These are phyloP conservation scores for Macrophya annulata DNA, from an alignment of 2,888 invertebrate genomes.

Conservation along the genomic window DNA sequence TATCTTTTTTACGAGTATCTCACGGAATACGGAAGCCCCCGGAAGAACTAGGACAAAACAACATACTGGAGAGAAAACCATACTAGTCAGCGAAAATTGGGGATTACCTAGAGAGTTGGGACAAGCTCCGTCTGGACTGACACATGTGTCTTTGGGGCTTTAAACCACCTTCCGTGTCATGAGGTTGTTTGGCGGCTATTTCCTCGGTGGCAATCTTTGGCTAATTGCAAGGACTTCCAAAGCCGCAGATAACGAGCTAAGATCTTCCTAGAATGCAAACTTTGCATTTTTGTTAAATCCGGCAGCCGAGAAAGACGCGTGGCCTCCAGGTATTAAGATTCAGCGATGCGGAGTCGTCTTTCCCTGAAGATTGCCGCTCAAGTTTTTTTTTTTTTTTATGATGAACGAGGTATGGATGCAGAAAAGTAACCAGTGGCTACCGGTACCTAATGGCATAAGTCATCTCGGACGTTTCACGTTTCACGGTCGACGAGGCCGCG, in stretches of 20 bases:
- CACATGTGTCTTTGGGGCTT: constrained; percentile 45
- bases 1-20: constrained; percentile 29
- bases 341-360: constrained; percentile 25
- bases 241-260: constrained; percentile 39
- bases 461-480: constrained; percentile 52
- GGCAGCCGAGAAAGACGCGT: constrained; percentile 1
- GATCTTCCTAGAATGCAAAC: constrained; percentile 29
- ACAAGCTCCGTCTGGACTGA: constrained; percentile 36
- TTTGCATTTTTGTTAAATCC: constrained; percentile 19
- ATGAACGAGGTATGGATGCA: constrained; percentile 9
- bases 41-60: constrained; percentile 26
- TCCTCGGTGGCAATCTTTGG: constrained; percentile 24
- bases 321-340: constrained; percentile 44
- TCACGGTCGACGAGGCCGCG: constrained; percentile 46
- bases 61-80: constrained; percentile 19
- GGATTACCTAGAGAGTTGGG: constrained; percentile 7
- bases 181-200: constrained; percentile 14
- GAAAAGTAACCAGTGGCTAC: constrained; percentile 35
- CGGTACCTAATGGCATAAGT: constrained; percentile 43
- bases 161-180: neutral
- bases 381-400: neutral
- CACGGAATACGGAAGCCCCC: neutral
- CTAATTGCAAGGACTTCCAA: constrained; percentile 24
- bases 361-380: neutral
- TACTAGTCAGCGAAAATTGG: constrained; percentile 50